Conservation (phyloP, 2,888 invertebrate genomes). For the Tuberolachnus salignus region DNA sequence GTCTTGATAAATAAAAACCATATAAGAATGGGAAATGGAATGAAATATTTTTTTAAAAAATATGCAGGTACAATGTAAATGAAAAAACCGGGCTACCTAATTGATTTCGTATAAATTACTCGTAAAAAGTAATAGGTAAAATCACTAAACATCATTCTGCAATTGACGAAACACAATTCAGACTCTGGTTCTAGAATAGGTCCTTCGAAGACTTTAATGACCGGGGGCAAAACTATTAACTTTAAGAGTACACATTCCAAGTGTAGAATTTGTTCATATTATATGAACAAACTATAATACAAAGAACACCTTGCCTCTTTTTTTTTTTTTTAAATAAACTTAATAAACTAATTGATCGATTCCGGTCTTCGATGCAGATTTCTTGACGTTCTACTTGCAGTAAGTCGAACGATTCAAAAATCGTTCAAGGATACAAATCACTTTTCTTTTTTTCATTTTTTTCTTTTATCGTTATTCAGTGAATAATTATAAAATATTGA, state of each 20-base stretch:
- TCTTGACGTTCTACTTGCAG: constrained; percentile 10
- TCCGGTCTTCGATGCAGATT: constrained; percentile 43
- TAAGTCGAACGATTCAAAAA: constrained; percentile 15
- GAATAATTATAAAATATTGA: constrained; percentile 11
- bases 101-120: not conserved
- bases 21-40: not conserved
- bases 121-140: not conserved
- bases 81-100: not conserved
- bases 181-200: not conserved
- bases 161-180: not conserved
- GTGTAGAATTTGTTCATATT: constrained; percentile 6
- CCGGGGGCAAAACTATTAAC: constrained; percentile 42
- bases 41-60: no score
- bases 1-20: not conserved
- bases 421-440: constrained; percentile 9
- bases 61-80: not conserved
- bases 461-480: not conserved
- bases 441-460: no score
- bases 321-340: constrained; percentile 17
- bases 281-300: constrained; percentile 25
- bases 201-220: not conserved
- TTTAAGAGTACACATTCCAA: not conserved
- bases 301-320: constrained; percentile 12
- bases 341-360: constrained; percentile 28
- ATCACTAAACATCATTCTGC: not conserved